These are phyloP conservation scores for Anoplius nigerrimus DNA, from an alignment of 2,888 invertebrate genomes.

Conservation along the genomic window DNA sequence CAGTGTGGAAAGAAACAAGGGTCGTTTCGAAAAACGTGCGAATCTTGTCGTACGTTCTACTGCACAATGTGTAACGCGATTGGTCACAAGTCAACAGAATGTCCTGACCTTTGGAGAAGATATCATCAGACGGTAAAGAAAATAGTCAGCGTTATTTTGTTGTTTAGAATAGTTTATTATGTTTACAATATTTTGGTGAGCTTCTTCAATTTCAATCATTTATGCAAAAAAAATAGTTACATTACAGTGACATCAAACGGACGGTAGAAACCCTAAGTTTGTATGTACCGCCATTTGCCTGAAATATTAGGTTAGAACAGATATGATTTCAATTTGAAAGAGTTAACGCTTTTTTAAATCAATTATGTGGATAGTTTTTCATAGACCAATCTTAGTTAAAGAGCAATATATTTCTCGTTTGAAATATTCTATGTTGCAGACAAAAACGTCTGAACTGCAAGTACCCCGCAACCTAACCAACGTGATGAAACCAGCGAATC, in stretches of 20 bases:
- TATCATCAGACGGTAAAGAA: constrained; percentile 83
- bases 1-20: constrained; percentile 80
- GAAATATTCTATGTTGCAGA: constrained; percentile 50
- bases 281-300: not conserved
- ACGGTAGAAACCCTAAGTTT: too few species aligned
- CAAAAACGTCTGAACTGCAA: constrained; percentile 62
- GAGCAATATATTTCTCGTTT: not conserved
- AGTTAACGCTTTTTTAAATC: too few species aligned
- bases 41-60: constrained; percentile 74
- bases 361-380: not conserved
- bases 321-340: not conserved
- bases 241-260: too few species aligned
- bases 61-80: constrained; percentile 80
- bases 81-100: constrained; percentile 80
- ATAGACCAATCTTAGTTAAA: not conserved
- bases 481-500: constrained; percentile 66
- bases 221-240: not conserved
- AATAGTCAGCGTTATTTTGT: constrained; percentile 3
- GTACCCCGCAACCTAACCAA: constrained; percentile 54
- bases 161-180: not conserved
- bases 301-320: not conserved
- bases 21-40: constrained; percentile 76
- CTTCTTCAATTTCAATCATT: not conserved
- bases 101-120: constrained; percentile 86
- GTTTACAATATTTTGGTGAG: too few species aligned